A percentile compares a stretch with the other conserved stretches of the same genome.
Evolutionary conservation across 2,888 invertebrate species (phyloP).

Genomic region (Drosophila niveifrons): DNA sequence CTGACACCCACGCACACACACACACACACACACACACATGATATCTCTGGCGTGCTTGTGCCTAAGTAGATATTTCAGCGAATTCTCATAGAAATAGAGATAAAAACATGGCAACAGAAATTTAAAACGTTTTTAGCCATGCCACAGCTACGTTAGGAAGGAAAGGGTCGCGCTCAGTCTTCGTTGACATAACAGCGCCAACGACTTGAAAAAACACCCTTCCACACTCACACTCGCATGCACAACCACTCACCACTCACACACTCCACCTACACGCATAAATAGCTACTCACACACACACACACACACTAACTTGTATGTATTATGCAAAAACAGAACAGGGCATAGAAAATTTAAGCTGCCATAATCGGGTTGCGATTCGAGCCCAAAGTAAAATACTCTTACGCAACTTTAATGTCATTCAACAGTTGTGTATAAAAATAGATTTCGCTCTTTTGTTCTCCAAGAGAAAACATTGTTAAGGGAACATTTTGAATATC

Average conservation of each 20-base stretch:
- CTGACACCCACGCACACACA: constrained; percentile 14
- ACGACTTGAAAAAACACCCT: constrained; percentile 22
- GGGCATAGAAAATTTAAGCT: constrained; percentile 43
- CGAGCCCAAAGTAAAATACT: constrained; percentile 7
- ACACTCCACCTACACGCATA: constrained; percentile 4
- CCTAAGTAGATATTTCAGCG: constrained; percentile 67
- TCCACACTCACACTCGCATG: constrained; percentile 16
- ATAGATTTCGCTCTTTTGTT: too few relatives aligned
- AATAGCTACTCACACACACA: constrained; percentile 2
- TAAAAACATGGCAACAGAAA: constrained; percentile 52
- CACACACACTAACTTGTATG: neutral
- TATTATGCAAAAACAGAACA: constrained; percentile 20
- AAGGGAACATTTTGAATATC: too few relatives aligned
- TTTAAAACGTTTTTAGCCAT: constrained; percentile 56
- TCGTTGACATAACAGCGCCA: constrained; percentile 46
- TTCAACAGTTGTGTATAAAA: neutral
- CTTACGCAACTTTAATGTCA: neutral
- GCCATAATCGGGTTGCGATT: constrained; percentile 3
- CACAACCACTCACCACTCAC: constrained; percentile 4
- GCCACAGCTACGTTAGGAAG: neutral
- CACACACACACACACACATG: constrained; percentile 24
- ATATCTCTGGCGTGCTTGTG: constrained; percentile 48
- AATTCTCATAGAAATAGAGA: constrained; percentile 52
- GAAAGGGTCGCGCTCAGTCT: constrained; percentile 40
- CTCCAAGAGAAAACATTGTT: too few relatives aligned